phyloP scores from a whole-genome alignment of 1,140 invertebrate genomes.

The Phymorhynchus buccinoides region DNA sequence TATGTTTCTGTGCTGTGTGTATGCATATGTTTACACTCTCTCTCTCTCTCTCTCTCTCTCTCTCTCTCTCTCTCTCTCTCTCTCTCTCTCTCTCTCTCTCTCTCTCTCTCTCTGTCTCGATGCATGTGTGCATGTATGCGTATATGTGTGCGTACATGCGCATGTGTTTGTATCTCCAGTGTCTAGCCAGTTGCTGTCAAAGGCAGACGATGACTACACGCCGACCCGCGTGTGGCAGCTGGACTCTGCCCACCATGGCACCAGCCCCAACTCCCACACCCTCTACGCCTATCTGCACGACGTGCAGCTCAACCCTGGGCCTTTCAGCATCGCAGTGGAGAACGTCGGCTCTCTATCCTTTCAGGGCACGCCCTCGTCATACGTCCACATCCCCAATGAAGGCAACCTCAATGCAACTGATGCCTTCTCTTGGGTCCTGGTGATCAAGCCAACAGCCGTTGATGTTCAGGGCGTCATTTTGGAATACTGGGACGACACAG shows the following conservation, averaged over 20 bases:
- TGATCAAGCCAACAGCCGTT: neutral
- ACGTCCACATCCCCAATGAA: conserved; percentile 11
- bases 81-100: no score
- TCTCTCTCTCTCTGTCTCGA: no score
- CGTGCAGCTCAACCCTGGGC: conserved; percentile 9
- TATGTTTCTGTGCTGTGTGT: no score
- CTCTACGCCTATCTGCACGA: conserved; percentile 33
- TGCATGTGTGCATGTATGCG: no score
- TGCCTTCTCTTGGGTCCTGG: conserved; percentile 13
- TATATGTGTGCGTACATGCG: no score
- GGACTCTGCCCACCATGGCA: conserved; percentile 19
- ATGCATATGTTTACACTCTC: no score
- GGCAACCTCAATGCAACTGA: neutral
- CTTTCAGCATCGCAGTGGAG: neutral
- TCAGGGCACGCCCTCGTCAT: neutral
- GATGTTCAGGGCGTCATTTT: conserved; percentile 2
- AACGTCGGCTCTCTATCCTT: neutral
- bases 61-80: no score
- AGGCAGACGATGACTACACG: conserved; percentile 4
- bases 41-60: no score
- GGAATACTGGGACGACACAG: conserved; percentile 29
- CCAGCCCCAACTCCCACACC: conserved; percentile 1
- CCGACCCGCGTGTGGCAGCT: conserved; percentile 15
- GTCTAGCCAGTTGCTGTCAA: neutral
- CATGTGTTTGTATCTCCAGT: no score